Conservation (phyloP, 2,888 invertebrate species). For the Drosophila falleni region DNA sequence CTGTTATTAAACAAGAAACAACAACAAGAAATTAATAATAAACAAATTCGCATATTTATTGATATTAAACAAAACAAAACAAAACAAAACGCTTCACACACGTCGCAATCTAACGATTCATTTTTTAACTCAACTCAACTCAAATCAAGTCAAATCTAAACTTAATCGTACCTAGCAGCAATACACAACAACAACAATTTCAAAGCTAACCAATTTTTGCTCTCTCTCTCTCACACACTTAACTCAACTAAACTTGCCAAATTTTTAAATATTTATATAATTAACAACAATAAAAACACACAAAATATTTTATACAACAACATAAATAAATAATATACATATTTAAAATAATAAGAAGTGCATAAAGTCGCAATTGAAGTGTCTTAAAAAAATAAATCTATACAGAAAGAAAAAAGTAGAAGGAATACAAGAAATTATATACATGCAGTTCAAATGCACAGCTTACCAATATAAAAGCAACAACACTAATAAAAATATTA, state of each 20-base stretch:
- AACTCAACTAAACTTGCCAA: constrained; percentile 68
- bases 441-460: constrained; percentile 52
- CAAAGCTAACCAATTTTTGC: constrained; percentile 56
- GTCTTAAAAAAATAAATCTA: constrained; percentile 66
- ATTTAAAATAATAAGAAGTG: constrained; percentile 53
- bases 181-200: constrained; percentile 38
- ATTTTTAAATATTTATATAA: constrained; percentile 44
- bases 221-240: constrained; percentile 30
- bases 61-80: constrained; percentile 48
- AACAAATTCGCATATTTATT: constrained; percentile 49
- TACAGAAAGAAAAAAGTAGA: background rate
- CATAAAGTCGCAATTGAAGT: constrained; percentile 75
- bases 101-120: constrained; percentile 42
- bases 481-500: constrained; percentile 44
- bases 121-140: constrained; percentile 37
- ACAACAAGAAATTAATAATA: constrained; percentile 8
- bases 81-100: constrained; percentile 49
- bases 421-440: constrained; percentile 33
- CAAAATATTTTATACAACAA: constrained; percentile 40
- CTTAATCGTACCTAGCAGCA: constrained; percentile 74
- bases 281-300: constrained; percentile 23
- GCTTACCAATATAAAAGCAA: constrained; percentile 60
- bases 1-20: constrained; percentile 35
- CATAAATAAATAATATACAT: constrained; percentile 32
- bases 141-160: constrained; percentile 42